Evolutionary conservation across 2,797 vertebrate genomes (phyloP), one percentile per base, ranked within the genome.

Genomic region (Sebastes variabilis): DNA sequence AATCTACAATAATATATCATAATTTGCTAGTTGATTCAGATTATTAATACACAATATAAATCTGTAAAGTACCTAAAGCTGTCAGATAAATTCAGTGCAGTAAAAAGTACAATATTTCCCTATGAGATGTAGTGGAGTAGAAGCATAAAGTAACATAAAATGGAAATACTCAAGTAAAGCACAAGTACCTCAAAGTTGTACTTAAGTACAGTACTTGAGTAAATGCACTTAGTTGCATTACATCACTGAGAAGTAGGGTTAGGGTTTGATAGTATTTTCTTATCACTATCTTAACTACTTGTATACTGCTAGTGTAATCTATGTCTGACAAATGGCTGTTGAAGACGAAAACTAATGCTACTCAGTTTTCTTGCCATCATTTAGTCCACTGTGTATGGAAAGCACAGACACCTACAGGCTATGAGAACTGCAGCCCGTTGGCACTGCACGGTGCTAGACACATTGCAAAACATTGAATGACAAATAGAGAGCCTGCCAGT

Each of bases 321-420:
- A 49, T 52, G 59, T 46, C 75, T 24, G 14, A 7, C 18, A 38
- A 76, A 66, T 60, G 27, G 20, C 13, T 32, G 20, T 20, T 22
- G 5, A 29, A 27, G 16, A 27, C n/a, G 42, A 42, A 61, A 32
- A 34, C 2, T 32, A 65, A 14, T 24, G 5, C n/a, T 20, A 12
- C 66, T 75, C 24, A 13, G 56, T 68, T 52, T 75, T 46, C 49
- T 49, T 78, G 13, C 58, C 36, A 80, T 72, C 24, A 58, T 58
- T 68, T 32, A 71, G 30, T 80, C 58, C 25, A 54, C 29, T 80
- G 77, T 77, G 66, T 74, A 56, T 60, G 32, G 24, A 36, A 42
- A 75, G 56, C 82, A 67, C 49, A 66, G 36, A 81, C 77, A 77
- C 59, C 81, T 81, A 78, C 81, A 72, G 75, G 77, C 27, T 62